Evolutionary conservation across 2,113 vertebrate species (phyloP).

Genomic region (Chloroceryle aenea): DNA sequence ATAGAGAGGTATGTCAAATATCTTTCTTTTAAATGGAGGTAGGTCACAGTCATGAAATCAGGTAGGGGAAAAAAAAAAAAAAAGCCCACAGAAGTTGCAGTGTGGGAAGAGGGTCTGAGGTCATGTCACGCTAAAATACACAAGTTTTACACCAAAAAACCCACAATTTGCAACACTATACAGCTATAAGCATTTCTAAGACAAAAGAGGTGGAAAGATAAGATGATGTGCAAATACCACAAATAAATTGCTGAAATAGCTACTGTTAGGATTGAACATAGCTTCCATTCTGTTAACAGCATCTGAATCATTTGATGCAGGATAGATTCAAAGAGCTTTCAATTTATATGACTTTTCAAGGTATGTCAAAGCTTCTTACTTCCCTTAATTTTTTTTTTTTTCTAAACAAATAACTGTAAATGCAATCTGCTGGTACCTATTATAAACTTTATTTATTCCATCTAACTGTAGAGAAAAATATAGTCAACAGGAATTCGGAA

Average conservation of each 20-base stretch:
- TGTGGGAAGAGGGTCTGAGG: background rate
- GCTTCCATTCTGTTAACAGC: background rate
- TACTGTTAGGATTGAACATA: background rate
- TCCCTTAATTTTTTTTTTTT: background rate
- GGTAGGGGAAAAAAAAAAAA: background rate
- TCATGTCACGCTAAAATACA: background rate
- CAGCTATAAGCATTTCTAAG: background rate
- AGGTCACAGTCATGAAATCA: background rate
- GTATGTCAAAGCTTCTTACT: background rate
- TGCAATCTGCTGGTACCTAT: background rate
- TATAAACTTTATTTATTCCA: background rate
- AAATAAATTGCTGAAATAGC: slow-evolving; percentile 3
- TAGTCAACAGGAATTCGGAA: background rate
- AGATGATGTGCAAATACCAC: background rate
- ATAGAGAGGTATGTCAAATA: background rate
- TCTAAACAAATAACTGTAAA: background rate
- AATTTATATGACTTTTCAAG: background rate
- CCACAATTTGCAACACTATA: background rate
- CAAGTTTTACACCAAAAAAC: background rate
- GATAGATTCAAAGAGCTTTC: background rate
- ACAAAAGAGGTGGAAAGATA: background rate
- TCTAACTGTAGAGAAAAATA: background rate
- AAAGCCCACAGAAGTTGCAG: background rate
- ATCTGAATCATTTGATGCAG: background rate
- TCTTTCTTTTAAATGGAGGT: background rate